Conservation (phyloP, 2,888 invertebrate genomes). For the Leucania comma region DNA sequence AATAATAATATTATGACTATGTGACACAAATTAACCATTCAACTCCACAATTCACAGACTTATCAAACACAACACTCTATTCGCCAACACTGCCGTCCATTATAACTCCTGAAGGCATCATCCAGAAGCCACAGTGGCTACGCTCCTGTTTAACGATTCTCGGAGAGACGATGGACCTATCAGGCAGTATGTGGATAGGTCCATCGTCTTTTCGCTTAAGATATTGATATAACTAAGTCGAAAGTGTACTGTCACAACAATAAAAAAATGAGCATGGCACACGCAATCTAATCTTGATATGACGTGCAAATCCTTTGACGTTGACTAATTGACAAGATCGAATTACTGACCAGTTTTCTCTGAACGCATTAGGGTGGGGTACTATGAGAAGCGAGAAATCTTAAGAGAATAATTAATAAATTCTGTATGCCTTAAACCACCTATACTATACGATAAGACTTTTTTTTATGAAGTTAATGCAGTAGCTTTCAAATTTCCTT, state of each 20-base stretch:
- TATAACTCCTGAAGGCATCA: not conserved
- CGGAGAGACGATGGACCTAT: not conserved
- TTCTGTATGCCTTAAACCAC: not conserved
- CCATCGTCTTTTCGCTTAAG: slow-evolving; percentile 7
- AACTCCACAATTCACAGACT: not conserved
- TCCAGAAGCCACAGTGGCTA: not conserved
- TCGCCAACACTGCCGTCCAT: not conserved
- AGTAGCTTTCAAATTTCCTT: not conserved
- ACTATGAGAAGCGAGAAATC: slow-evolving; percentile 11
- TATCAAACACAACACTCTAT: not conserved
- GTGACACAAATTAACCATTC: slow-evolving; percentile 17
- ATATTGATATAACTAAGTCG: slow-evolving; percentile 49
- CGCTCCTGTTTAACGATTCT: not conserved
- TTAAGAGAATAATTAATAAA: slow-evolving; percentile 1
- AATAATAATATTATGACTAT: slow-evolving; percentile 24
- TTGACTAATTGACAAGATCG: slow-evolving; percentile 60
- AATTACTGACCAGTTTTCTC: slow-evolving; percentile 58
- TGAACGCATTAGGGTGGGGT: slow-evolving; percentile 30
- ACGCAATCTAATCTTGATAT: slow-evolving; percentile 67
- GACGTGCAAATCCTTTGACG: slow-evolving; percentile 48
- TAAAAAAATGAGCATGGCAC: slow-evolving; percentile 66
- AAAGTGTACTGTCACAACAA: slow-evolving; percentile 62
- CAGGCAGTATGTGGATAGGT: slow-evolving; percentile 26
- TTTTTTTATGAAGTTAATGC: not conserved
- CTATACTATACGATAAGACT: not conserved